Percentiles rank a stretch among this genome's conserved stretches.
These are phyloP conservation scores for Myotis davidii DNA, from an alignment of 2,113 vertebrate genomes.

Conservation along the genomic window DNA sequence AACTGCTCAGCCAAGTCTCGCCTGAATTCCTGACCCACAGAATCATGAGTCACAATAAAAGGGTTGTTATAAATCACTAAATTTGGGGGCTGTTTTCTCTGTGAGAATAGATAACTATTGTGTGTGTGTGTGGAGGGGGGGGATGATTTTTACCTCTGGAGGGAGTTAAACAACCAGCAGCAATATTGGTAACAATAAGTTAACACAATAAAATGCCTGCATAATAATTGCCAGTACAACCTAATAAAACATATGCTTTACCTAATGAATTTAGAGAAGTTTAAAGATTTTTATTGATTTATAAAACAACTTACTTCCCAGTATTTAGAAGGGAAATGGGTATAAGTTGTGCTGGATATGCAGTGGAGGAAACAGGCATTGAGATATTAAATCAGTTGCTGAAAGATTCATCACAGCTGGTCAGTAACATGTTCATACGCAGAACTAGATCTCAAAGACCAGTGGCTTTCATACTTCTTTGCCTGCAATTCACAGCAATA, in stretches of 20 bases:
- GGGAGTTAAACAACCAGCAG: background rate
- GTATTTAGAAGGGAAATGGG: background rate
- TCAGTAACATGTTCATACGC: background rate
- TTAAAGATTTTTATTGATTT: constrained; percentile 15
- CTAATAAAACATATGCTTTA: background rate
- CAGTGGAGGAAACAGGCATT: background rate
- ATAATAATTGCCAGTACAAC: background rate
- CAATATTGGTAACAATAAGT: background rate
- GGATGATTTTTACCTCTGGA: background rate
- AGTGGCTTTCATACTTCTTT: background rate
- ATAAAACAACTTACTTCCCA: background rate
- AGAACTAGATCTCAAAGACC: background rate
- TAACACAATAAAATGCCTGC: background rate
- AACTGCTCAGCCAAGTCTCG: background rate
- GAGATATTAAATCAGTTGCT: background rate
- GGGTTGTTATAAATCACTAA: background rate
- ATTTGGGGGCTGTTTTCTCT: background rate
- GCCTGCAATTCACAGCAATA: background rate
- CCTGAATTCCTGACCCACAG: background rate
- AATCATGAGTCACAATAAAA: background rate
- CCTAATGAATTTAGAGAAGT: background rate
- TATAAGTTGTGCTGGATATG: background rate
- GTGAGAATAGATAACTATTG: background rate
- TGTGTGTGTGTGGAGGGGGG: background rate
- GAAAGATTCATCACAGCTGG: background rate